A percentile compares a stretch with the other conserved stretches of the same genome.
phyloP scores from a whole-genome alignment of 1,140 invertebrate species.

The Scaptomyza graminum region DNA sequence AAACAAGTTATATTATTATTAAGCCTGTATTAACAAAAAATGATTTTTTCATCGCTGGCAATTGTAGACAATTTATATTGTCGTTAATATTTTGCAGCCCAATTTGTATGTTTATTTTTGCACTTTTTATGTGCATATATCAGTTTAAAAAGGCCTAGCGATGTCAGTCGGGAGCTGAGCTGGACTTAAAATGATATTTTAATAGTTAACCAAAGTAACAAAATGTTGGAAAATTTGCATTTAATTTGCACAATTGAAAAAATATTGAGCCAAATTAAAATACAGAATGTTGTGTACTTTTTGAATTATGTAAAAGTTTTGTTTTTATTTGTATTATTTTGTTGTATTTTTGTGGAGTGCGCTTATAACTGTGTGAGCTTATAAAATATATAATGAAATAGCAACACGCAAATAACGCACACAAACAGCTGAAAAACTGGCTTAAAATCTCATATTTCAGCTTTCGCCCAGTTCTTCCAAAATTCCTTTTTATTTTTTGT shows the following conservation, averaged over 20 bases:
- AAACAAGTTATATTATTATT: too few relatives aligned
- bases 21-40: too few relatives aligned
- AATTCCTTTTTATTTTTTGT: not conserved
- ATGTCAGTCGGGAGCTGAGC: conserved; percentile 53
- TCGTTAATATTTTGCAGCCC: not conserved
- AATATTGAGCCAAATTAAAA: conserved; percentile 40
- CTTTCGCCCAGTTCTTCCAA: not conserved
- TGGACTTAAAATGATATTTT: conserved; percentile 63
- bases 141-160: conserved; percentile 50
- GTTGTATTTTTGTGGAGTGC: conserved; percentile 11
- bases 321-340: conserved; percentile 8
- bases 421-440: conserved; percentile 61
- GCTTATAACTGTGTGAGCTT: conserved; percentile 35
- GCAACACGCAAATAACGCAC: conserved; percentile 11
- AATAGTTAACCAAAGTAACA: conserved; percentile 16
- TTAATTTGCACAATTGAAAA: conserved; percentile 57
- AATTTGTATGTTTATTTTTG: conserved; percentile 35
- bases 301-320: conserved; percentile 3
- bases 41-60: too few relatives aligned
- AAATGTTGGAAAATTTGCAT: conserved; percentile 51
- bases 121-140: conserved; percentile 37
- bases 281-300: conserved; percentile 7
- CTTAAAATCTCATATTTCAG: conserved; percentile 57
- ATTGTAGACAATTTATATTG: conserved; percentile 1
- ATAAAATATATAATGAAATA: conserved; percentile 60